Base-by-base conservation (phyloP, 2,888 invertebrate genomes). In the Stenoptilia bipunctidactyla region DNA sequence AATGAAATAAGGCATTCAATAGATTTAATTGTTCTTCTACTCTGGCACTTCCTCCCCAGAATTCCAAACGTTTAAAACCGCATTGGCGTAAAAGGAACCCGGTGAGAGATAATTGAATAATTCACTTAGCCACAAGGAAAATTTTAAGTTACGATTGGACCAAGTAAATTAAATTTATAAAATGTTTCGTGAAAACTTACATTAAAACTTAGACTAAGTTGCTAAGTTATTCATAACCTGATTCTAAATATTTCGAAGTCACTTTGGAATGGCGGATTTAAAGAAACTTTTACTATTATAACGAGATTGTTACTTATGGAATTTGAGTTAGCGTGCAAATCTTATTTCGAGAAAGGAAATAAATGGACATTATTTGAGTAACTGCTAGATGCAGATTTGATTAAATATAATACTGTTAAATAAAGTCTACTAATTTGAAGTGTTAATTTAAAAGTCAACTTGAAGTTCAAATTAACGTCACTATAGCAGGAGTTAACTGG, bases 311-410 rank as follows among this genome's bases (percentile, higher is more conserved):
- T 73, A 79, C 68, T 76, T 71, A 73, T 66, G 67, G 68, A 70
- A 75, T 70, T 68, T 55, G 61, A 74, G 72, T 73, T 76, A 72
- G 70, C 71, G 77, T 73, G 76, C 72, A 80, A 79, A 76, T 79
- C 74, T 4, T 30, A 30, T n/a, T 30, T 30, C 30, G 3, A 20
- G 30, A 30, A 9, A 8, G 9, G 30, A n/a, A 12, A 30, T 12
- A 30, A 30, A 10, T 12, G 30, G 30, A 30, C 30, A 30, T 3
- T 30, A 8, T 20, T 20, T 8, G 20, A 8, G n/a, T n/a, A n/a
- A n/a, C n/a, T n/a, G n/a, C n/a, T n/a, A n/a, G n/a, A n/a, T n/a
- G n/a, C n/a, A n/a, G n/a, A n/a, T n/a, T n/a, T n/a, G n/a, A n/a
- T n/a, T n/a, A n/a, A n/a, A n/a, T n/a, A n/a, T n/a, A n/a, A n/a